Base-by-base conservation (phyloP, 2,888 invertebrate genomes). In the Dryobotodes eremita region DNA sequence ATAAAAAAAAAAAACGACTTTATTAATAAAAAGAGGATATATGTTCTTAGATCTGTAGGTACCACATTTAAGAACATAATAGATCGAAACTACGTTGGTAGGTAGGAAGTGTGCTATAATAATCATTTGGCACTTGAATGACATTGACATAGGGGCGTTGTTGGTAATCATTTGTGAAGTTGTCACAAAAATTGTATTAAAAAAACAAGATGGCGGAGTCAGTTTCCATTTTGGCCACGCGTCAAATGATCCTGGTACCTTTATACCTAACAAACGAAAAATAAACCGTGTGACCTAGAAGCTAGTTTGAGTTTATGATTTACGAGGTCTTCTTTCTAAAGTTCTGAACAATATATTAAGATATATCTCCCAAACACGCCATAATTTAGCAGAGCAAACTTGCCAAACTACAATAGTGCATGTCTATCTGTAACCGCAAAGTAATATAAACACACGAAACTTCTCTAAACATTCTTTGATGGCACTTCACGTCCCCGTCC, bases 381-480 rank as follows among this genome's bases (percentile, higher is more conserved):
- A 1, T 26, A 26, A 23, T 26, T 50, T 26, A 50, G 10, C 48
- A 20, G 20, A 50, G 26, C 4, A 64, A 26, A 36, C 20, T 68
- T 36, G 17, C 26, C 15, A 46, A 59, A 61, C 59, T 59, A 70
- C 17, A 59, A 26, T 10, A 50, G 10, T 48, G 8, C 55, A n/a
- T 50, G 50, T 62, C 48, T 55, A 26, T 48, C 36, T 15, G n/a
- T 65, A 15, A 31, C 31, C 68, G 17, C 36, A 50, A 82, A 82
- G 64, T 64, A 64, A 36, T n/a, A 57, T 55, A 57, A 36, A 70
- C n/a, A 11, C 17, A 36, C n/a, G 57, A 83, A 57, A 79, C 17
- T 46, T 81, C 42, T 53, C 42, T 31, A 62, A 71, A 68, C 55
- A n/a, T 66, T 57, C 23, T 46, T 57, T 42, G 10, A 23, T 20